Percentiles rank a stretch among this genome's conserved stretches.
These are phyloP conservation scores for Noctua janthe DNA, from an alignment of 2,888 invertebrate genomes.

Conservation along the genomic window DNA sequence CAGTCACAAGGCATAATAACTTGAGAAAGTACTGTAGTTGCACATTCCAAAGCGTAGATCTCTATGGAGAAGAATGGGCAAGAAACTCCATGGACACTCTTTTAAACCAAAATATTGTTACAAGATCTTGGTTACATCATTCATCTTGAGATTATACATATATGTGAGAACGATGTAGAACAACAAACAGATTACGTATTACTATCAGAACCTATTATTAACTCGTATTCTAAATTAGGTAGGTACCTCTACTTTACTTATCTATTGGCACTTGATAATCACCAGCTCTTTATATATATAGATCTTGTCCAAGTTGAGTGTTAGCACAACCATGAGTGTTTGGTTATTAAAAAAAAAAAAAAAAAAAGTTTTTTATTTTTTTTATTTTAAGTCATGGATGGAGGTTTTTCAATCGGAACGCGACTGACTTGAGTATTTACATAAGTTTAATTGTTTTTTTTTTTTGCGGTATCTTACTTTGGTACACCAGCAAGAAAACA, in stretches of 20 bases:
- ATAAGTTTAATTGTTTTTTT: background rate
- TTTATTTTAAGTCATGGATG: constrained; percentile 9
- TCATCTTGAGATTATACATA: no score
- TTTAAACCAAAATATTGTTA: no score
- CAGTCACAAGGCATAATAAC: no score
- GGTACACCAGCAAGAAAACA: no score
- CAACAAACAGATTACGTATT: background rate
- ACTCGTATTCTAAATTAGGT: background rate
- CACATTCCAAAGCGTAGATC: no score
- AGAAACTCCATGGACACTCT: no score
- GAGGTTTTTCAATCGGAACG: constrained; percentile 1
- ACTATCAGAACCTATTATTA: background rate
- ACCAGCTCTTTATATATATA: background rate
- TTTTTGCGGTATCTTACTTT: background rate
- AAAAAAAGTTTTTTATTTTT: no score
- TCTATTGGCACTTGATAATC: constrained; percentile 7
- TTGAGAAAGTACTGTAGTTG: no score
- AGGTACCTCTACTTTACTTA: background rate
- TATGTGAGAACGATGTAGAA: background rate
- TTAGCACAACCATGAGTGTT: constrained; percentile 20
- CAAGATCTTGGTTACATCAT: no score
- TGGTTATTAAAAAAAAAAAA: no score
- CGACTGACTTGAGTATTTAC: background rate
- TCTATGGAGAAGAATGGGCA: no score
- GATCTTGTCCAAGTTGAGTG: background rate